Evolutionary conservation across 2,888 invertebrate species (phyloP).

Genomic region (Chaetogeoica ovagalla): DNA sequence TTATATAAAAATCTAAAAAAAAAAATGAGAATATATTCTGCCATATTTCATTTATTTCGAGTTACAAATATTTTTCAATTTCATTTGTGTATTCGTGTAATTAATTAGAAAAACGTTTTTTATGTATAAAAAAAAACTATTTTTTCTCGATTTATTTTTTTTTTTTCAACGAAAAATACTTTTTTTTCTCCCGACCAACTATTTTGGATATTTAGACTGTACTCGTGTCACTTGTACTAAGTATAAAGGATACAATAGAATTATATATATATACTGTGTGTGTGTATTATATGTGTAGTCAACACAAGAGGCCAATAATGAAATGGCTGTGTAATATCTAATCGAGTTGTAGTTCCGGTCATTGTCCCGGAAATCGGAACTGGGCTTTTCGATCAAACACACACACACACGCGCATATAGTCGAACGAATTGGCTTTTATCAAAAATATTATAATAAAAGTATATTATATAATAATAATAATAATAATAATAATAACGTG

Average conservation of each 20-base stretch:
- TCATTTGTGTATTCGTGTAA: neutral
- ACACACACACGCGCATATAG: neutral
- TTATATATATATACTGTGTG: too few species aligned
- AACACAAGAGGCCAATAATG: constrained; percentile 41
- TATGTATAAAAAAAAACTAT: too few species aligned
- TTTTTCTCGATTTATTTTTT: too few species aligned
- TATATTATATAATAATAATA: neutral
- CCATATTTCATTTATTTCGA: neutral
- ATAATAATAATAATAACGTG: too few species aligned
- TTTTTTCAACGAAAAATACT: too few species aligned
- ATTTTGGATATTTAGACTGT: neutral
- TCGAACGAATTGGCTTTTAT: constrained; percentile 46
- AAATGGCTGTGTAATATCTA: constrained; percentile 45
- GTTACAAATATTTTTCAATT: neutral
- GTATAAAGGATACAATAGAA: constrained; percentile 28
- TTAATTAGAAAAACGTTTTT: too few species aligned
- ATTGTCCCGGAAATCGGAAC: constrained; percentile 50
- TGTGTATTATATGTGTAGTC: neutral
- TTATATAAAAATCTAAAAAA: neutral
- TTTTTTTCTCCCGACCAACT: too few species aligned
- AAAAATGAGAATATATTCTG: constrained; percentile 7
- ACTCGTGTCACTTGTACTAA: constrained; percentile 14
- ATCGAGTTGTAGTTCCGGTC: constrained; percentile 51
- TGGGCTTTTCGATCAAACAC: constrained; percentile 31
- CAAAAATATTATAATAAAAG: constrained; percentile 30